These are phyloP conservation scores for Romanomermis culicivorax DNA, from an alignment of 2,888 invertebrate species.

Conservation along the genomic window DNA sequence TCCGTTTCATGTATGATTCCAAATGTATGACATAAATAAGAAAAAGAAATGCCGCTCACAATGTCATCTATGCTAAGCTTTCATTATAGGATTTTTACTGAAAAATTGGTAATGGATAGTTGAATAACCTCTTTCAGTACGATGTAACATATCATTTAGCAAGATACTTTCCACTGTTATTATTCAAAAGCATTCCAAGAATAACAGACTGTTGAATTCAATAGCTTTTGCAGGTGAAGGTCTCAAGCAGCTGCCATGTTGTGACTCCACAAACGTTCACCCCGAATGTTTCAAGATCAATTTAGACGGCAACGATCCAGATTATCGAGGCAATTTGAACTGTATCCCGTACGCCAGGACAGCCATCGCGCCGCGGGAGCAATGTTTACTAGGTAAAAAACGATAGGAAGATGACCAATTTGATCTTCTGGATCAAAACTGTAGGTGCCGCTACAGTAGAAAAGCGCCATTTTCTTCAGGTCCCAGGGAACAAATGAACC, in stretches of 20 bases:
- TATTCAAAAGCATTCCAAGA: too few relatives aligned
- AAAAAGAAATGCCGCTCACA: too few relatives aligned
- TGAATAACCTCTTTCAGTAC: too few relatives aligned
- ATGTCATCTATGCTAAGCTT: too few relatives aligned
- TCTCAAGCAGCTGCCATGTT: conserved; percentile 56
- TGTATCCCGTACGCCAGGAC: conserved; percentile 64
- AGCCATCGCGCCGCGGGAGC: conserved; percentile 30
- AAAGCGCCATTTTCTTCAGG: conserved; percentile 13
- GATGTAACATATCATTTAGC: too few relatives aligned
- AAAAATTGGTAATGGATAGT: too few relatives aligned
- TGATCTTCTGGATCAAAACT: too few relatives aligned
- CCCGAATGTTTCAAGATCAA: conserved; percentile 63
- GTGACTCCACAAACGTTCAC: conserved; percentile 47
- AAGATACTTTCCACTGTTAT: too few relatives aligned
- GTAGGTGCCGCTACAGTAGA: background rate
- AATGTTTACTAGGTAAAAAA: conserved; percentile 9
- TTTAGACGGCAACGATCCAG: conserved; percentile 49
- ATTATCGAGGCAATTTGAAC: conserved; percentile 45
- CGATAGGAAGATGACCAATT: background rate
- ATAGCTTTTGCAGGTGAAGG: conserved; percentile 27
- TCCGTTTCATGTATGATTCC: too few relatives aligned
- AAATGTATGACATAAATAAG: too few relatives aligned
- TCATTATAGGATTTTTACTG: too few relatives aligned
- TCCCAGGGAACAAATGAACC: conserved; percentile 65
- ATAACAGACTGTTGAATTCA: too few relatives aligned